Percentiles rank a stretch among this genome's conserved stretches.
Conservation (phyloP, 2,888 invertebrate species). For the Dryadula phaetusa region DNA sequence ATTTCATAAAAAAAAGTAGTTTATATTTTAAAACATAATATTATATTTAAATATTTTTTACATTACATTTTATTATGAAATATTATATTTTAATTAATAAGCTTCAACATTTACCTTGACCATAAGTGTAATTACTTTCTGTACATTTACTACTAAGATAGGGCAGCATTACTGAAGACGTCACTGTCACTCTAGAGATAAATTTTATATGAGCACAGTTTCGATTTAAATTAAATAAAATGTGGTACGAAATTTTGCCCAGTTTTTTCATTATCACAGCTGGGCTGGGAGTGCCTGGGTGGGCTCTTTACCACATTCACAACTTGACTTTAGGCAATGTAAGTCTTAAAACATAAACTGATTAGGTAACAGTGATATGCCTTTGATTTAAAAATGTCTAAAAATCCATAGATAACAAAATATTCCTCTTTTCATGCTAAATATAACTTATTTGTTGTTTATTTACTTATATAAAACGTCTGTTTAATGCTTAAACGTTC, state of each 20-base stretch:
- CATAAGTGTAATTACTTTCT: background rate
- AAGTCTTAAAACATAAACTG: conserved; percentile 74
- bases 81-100: background rate
- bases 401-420: conserved; percentile 29
- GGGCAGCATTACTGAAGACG: background rate
- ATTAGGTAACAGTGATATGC: conserved; percentile 65
- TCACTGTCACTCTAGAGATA: conserved; percentile 17
- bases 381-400: background rate
- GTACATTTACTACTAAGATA: background rate
- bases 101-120: background rate
- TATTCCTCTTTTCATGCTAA: background rate
- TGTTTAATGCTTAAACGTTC: background rate
- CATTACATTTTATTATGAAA: background rate
- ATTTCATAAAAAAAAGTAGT: background rate
- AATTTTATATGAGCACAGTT: conserved; percentile 15
- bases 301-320: conserved; percentile 85
- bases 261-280: conserved; percentile 85
- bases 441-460: conserved; percentile 8
- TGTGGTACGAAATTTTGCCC: conserved; percentile 91
- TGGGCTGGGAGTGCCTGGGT: conserved; percentile 85
- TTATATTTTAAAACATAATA: background rate
- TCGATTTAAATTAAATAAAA: conserved; percentile 55
- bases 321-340: conserved; percentile 86
- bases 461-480: background rate
- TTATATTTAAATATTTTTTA: background rate